Conservation (phyloP, 2,888 invertebrate species). For the Luperina testacea region DNA sequence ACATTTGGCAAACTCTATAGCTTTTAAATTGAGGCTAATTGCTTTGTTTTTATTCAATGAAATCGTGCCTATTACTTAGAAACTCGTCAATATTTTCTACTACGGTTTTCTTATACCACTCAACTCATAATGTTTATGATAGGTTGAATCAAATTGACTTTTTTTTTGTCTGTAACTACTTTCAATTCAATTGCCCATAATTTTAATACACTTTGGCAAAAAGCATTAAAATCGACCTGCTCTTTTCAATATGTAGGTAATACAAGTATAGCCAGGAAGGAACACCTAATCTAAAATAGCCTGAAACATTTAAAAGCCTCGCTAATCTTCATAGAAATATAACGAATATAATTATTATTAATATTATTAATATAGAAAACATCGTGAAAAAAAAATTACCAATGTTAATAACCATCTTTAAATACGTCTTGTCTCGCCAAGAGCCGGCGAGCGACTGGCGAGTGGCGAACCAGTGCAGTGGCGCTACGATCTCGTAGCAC, state of each 20-base stretch:
- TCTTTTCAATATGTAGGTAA: not conserved
- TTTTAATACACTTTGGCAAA: not conserved
- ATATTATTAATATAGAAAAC: not conserved
- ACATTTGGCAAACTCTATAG: slow-evolving; percentile 3
- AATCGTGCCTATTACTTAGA: not conserved
- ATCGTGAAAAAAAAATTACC: not conserved
- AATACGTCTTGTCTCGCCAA: slow-evolving; percentile 19
- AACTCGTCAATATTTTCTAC: not conserved
- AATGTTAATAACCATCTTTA: not conserved
- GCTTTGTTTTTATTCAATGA: slow-evolving; percentile 24
- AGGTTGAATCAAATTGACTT: not conserved
- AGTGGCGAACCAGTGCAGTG: slow-evolving; percentile 30
- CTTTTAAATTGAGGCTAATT: slow-evolving; percentile 26
- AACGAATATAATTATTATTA: not conserved
- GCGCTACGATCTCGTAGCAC: slow-evolving; percentile 6
- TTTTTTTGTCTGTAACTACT: no score
- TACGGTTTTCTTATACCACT: not conserved
- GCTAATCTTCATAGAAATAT: not conserved
- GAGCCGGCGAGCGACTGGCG: slow-evolving; percentile 56
- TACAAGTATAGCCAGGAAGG: not conserved
- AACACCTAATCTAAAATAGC: not conserved
- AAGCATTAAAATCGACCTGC: not conserved
- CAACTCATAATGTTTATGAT: not conserved
- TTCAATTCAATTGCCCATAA: not conserved
- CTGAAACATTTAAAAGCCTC: not conserved